phyloP scores from a whole-genome alignment of 2,888 invertebrate genomes.

The Seira sanloemensis region DNA sequence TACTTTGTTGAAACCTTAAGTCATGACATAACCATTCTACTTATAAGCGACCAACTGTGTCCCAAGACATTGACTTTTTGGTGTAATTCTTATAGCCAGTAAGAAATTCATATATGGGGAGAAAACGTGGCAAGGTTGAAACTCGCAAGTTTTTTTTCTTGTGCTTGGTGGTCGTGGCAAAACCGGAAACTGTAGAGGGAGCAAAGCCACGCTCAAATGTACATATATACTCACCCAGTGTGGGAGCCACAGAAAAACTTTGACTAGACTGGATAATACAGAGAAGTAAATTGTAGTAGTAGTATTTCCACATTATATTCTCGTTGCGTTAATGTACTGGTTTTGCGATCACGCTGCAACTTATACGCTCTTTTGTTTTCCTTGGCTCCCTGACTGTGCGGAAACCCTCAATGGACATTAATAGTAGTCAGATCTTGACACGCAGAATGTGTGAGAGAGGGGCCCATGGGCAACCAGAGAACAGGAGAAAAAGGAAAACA shows the following conservation, averaged over 20 bases:
- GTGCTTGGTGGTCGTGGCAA: conserved; percentile 23
- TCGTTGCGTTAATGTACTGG: conserved; percentile 47
- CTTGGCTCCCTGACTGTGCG: conserved; percentile 62
- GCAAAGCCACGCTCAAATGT: neutral
- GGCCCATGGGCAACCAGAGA: conserved; percentile 39
- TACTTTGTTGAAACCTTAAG: conserved; percentile 53
- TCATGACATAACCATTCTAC: conserved; percentile 48
- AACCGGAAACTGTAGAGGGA: conserved; percentile 50
- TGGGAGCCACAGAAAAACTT: neutral
- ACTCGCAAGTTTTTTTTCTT: too few relatives aligned
- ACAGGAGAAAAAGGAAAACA: conserved; percentile 33
- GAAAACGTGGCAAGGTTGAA: neutral
- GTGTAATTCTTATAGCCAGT: conserved; percentile 1
- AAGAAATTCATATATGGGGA: neutral
- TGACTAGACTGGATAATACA: neutral
- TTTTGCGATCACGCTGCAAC: conserved; percentile 8
- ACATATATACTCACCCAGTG: too few relatives aligned
- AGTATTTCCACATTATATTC: neutral
- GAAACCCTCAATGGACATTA: conserved; percentile 69
- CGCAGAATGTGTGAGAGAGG: conserved; percentile 37
- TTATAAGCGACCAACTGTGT: conserved; percentile 48
- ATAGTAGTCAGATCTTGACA: conserved; percentile 51
- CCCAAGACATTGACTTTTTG: conserved; percentile 45
- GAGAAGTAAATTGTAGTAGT: neutral
- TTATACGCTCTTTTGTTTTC: conserved; percentile 46